Conservation (phyloP, 2,113 vertebrate species). For the Solea senegalensis region DNA sequence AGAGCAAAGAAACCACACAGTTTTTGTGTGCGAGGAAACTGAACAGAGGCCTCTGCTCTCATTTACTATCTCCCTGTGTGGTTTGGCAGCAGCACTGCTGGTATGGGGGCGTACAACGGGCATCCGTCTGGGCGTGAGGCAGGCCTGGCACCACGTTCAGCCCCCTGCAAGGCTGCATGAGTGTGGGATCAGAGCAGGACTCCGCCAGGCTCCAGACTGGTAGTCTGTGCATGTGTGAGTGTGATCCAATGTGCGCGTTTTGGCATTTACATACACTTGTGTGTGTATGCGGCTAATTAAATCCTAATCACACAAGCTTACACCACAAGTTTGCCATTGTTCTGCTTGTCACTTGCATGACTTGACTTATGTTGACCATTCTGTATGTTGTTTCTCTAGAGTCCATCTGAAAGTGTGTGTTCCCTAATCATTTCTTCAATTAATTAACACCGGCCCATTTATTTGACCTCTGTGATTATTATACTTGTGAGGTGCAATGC, state of each 20-base stretch:
- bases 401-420: conserved; percentile 44
- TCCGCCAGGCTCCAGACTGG: conserved; percentile 69
- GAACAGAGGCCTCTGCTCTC: conserved; percentile 58
- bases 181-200: conserved; percentile 64
- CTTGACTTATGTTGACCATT: conserved; percentile 37
- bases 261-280: conserved; percentile 15
- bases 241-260: conserved; percentile 31
- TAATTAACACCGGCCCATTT: conserved; percentile 57
- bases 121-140: conserved; percentile 76
- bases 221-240: conserved; percentile 50
- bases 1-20: conserved; percentile 76
- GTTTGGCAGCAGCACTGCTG: conserved; percentile 72
- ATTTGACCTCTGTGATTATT: conserved; percentile 65
- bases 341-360: conserved; percentile 58
- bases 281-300: conserved; percentile 57
- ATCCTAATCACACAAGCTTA: conserved; percentile 69
- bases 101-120: conserved; percentile 70
- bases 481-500: conserved; percentile 53
- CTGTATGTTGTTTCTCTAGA: conserved; percentile 20
- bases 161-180: conserved; percentile 66
- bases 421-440: conserved; percentile 37
- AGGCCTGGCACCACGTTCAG: conserved; percentile 66
- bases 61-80: conserved; percentile 82
- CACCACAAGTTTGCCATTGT: conserved; percentile 60
- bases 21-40: conserved; percentile 57